Evolutionary conservation across 2,888 invertebrate genomes (phyloP), one percentile per base, ranked within the genome.

Genomic region (Sericinus montela): DNA sequence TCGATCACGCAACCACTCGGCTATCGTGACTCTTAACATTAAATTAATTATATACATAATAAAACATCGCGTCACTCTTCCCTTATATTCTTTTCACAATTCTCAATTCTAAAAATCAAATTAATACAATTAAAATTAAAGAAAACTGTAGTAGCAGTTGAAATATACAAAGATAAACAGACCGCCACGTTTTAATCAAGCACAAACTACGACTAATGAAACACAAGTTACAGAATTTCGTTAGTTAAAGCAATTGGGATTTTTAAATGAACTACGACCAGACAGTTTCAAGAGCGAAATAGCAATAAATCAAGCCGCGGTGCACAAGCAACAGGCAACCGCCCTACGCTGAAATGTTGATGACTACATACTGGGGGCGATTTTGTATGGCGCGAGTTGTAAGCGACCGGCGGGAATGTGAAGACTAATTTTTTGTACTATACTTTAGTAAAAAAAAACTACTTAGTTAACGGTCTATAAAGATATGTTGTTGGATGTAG

Each of bases 311-410:
- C 82, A 80, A 69, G 65, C 57, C 35, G 52, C 55, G 71, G 61
- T 66, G 67, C 65, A 56, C 52, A 64, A 64, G 70, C 80, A 79
- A 56, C 52, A 64, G 63, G 70, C 80, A 79, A 80, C 72, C 76
- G 72, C 66, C 78, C 69, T 57, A 59, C 69, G 86, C 73, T 81
- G 83, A 86, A 74, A 79, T 67, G 78, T 85, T 84, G 77, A 85
- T 82, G 75, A 65, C 69, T 71, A 58, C 58, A 59, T 64, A 60
- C 63, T 61, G 63, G 64, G 69, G 60, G 55, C 43, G 55, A 54
- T 44, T 37, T 45, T 40, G 13, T 9, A 28, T 51, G 65, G 59
- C 43, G 15, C 56, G 56, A 69, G 63, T 8, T 4, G 58, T 1
- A 37, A 49, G 43, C 45, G 43, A 25, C 8, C 10, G 51, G 57